Base-by-base conservation (phyloP, 2,797 vertebrate genomes). In the Falco peregrinus region DNA sequence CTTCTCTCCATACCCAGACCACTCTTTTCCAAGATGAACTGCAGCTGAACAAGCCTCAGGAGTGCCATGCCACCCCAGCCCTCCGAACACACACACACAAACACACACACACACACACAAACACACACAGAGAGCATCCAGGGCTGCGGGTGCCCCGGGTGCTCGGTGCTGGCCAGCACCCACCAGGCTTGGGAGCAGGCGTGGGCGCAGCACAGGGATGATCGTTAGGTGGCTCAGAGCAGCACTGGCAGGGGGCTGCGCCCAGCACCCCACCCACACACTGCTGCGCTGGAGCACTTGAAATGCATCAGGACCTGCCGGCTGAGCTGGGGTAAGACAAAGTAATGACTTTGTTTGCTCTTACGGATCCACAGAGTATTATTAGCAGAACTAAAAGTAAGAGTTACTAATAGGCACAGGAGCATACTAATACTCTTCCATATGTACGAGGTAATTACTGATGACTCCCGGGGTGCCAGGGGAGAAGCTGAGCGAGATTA, bases 151-250 rank as follows among this genome's bases (percentile, higher is more conserved):
- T 12, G 29, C 43, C 35, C 26, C 5, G 4, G 7, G n/a, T 10
- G 24, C 65, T 51, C 37, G 8, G 51, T 10, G 1, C 57, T 4
- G 2, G n/a, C 16, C 56, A 70, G 54, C 9, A 15, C 22, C 29
- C 47, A 7, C 17, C 3, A 4, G 12, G 7, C 18, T 31, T 11
- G 57, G 53, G 29, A 37, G 9, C 2, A 3, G 28, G 24, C 13
- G 1, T 1, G 0, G 35, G 5, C 5, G 0, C 21, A 41, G 71
- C 37, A 11, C 28, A 2, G 9, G 10, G 15, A 16, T 1, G 2
- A 6, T 12, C 15, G 0, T 26, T 48, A 9, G 33, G 43, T 6
- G 41, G 41, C 16, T 35, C 63, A 20, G 37, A 53, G 45, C 2
- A 3, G 56, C 6, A 2, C 6, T 2, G 51, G 37, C 5, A 4